Evolutionary conservation across 2,888 invertebrate genomes (phyloP).

Genomic region (Ophioninae sp.): DNA sequence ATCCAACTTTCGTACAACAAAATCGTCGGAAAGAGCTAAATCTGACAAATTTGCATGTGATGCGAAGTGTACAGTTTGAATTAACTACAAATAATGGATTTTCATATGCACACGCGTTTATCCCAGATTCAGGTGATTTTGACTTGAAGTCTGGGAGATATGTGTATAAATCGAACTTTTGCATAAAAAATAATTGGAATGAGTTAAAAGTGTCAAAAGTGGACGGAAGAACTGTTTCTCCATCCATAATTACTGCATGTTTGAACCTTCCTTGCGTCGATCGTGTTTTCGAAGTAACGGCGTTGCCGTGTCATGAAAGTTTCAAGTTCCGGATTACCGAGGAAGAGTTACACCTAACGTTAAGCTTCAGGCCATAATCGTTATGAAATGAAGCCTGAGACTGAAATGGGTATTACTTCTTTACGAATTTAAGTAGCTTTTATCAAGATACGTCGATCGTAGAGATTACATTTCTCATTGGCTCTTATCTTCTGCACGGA

Average conservation of each 20-base stretch:
- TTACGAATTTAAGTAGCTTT: background rate
- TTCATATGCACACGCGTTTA: no score
- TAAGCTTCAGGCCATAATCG: background rate
- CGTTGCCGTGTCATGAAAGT: slow-evolving; percentile 29
- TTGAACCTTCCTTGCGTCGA: background rate
- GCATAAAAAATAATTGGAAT: no score
- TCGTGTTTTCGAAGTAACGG: slow-evolving; percentile 19
- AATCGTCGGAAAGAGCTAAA: no score
- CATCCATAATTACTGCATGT: slow-evolving; percentile 47
- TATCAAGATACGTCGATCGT: background rate
- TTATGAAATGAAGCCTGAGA: background rate
- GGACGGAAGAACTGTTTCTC: slow-evolving; percentile 11
- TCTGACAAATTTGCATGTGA: no score
- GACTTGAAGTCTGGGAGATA: no score
- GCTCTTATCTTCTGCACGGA: background rate
- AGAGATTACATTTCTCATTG: background rate
- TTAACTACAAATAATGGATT: no score
- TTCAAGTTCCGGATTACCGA: slow-evolving; percentile 11
- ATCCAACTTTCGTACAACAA: no score
- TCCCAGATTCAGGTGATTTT: no score
- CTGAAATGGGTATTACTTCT: background rate
- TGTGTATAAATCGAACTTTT: no score
- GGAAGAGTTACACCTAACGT: background rate
- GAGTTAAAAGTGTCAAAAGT: background rate
- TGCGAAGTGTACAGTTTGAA: no score